Evolutionary conservation across 2,888 invertebrate species (phyloP), one percentile per base, ranked within the genome.

Genomic region (Lomographa bimaculata): DNA sequence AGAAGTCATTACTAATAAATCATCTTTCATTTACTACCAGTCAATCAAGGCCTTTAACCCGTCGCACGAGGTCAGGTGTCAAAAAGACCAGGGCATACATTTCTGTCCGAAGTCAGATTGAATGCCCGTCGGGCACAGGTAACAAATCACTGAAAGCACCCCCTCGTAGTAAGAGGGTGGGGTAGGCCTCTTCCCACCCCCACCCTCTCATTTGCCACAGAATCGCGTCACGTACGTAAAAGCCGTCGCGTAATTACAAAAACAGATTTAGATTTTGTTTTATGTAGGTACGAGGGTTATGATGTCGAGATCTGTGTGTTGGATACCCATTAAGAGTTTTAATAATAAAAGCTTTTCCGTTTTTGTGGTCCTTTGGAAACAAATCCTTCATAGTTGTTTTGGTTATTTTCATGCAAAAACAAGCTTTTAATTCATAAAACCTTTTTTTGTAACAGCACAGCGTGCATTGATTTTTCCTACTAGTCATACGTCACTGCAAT

Each of bases 211-310:
- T 69, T 69, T 68, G 54, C 56, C 57, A 50, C 58, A 52, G 50
- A 66, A 62, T 57, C 60, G 52, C 60, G 64, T 68, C 68, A 71
- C 69, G 68, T 68, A 46, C 61, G 47, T 55, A 41, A 53, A 60
- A 57, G 54, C 60, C 55, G 49, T 46, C 53, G 57, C 55, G 60
- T 71, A 68, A 71, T 71, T 72, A 70, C 68, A 64, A 68, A 71
- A 71, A 64, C 57, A 56, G 56, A 53, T 67, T 62, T 49, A 54
- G 46, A 68, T 64, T 59, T 51, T 42, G 55, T 53, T 55, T 53
- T 46, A 46, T 48, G 53, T 40, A 17, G 52, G 40, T 46, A 51
- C 49, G 46, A 54, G 54, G 44, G 50, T 50, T 51, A 48, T 56
- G 47, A 39, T 45, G 42, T 30, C 27, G 24, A 29, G 32, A 49